phyloP scores from a whole-genome alignment of 2,888 invertebrate species.

The Zygothrica quintamaculata region DNA sequence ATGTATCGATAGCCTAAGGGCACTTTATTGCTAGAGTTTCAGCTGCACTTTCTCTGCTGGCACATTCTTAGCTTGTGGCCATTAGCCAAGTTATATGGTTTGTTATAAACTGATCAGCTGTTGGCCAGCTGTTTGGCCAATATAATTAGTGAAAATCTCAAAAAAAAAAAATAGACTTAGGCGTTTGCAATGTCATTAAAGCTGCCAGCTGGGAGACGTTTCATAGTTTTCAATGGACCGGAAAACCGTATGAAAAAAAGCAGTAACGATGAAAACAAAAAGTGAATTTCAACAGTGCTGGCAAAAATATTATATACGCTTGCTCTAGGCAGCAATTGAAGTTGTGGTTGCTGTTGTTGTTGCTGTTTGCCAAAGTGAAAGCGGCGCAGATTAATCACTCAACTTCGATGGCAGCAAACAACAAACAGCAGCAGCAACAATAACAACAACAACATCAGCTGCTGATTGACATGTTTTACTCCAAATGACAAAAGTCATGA shows the following conservation, averaged over 20 bases:
- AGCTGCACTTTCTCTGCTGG: background rate
- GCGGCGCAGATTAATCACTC: slow-evolving; percentile 73
- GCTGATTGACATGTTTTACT: slow-evolving; percentile 38
- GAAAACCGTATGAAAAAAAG: slow-evolving; percentile 59
- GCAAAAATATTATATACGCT: slow-evolving; percentile 50
- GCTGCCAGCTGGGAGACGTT: slow-evolving; percentile 20
- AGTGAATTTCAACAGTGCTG: slow-evolving; percentile 71
- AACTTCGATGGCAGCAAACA: slow-evolving; percentile 35
- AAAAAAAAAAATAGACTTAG: no score
- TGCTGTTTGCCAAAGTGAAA: slow-evolving; percentile 70
- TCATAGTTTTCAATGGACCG: slow-evolving; percentile 74
- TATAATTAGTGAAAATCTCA: slow-evolving; percentile 71
- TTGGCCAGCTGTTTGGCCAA: slow-evolving; percentile 35
- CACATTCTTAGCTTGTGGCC: no score
- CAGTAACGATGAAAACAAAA: slow-evolving; percentile 31
- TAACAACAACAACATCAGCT: slow-evolving; percentile 31
- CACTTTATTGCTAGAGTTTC: no score
- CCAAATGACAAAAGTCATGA: slow-evolving; percentile 21
- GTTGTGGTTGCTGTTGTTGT: slow-evolving; percentile 22
- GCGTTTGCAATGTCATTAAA: slow-evolving; percentile 54
- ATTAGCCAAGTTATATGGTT: slow-evolving; percentile 26
- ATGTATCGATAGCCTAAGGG: no score
- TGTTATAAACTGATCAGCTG: slow-evolving; percentile 52
- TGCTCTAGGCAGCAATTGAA: slow-evolving; percentile 42
- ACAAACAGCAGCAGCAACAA: slow-evolving; percentile 20